Conservation (phyloP, 2,113 vertebrate genomes). For the Bolborhynchus lineola region DNA sequence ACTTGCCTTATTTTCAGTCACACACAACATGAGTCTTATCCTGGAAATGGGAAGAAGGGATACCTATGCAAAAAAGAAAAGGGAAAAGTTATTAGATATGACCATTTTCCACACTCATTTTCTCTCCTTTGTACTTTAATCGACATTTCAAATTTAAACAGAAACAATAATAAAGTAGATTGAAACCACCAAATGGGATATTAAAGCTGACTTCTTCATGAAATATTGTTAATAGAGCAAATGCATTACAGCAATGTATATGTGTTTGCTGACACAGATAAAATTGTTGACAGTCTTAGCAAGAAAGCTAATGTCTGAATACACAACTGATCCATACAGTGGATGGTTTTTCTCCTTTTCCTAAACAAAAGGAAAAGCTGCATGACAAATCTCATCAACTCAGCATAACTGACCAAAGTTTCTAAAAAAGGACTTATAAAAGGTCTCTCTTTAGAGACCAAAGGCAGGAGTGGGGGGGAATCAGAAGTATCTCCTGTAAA, state of each 20-base stretch:
- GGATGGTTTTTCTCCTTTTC: neutral
- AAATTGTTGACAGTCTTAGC: neutral
- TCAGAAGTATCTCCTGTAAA: neutral
- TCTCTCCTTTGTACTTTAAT: neutral
- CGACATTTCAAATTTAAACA: neutral
- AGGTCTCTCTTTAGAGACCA: neutral
- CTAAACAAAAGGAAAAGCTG: neutral
- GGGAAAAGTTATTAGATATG: neutral
- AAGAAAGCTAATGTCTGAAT: neutral
- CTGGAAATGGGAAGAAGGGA: neutral
- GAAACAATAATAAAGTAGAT: neutral
- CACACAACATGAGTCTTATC: neutral
- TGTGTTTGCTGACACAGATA: neutral
- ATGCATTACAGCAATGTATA: neutral
- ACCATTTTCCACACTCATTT: neutral
- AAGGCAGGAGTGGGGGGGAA: accelerated
- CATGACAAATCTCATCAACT: neutral
- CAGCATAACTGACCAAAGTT: neutral
- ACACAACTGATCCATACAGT: neutral
- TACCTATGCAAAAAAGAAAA: neutral
- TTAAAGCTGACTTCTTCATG: neutral
- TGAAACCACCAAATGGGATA: neutral
- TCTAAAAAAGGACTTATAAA: neutral
- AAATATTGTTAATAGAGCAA: neutral
- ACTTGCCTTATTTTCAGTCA: neutral